Base-by-base conservation (phyloP, 2,113 vertebrate genomes). In the Tringa solitaria region DNA sequence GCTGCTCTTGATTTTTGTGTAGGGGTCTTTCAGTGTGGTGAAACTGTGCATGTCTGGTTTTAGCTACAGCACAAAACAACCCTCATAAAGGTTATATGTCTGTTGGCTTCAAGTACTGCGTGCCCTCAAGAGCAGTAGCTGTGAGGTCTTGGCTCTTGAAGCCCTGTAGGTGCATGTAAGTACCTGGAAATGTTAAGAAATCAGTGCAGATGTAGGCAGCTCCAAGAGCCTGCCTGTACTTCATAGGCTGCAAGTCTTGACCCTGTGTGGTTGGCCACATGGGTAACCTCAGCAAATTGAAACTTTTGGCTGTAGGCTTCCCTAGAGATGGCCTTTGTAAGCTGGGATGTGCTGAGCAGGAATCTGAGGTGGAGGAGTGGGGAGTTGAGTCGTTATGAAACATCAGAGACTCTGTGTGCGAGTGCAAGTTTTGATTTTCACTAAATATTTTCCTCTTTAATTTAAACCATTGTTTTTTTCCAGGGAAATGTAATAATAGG, bases 381-480 rank as follows among this genome's bases (percentile, higher is more conserved):
- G 32, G 54, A 60, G 69, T 0, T 11, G 84, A 43, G 22, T 35
- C 23, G 28, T 64, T 93, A 35, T n/a, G 75, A 41, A 73, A 69
- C 3, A 2, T 89, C 43, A 80, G 45, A 88, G 32, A 54, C 35
- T 45, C 48, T 76, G 32, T 51, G 32, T 39, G 13, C 14, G 18
- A 73, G 21, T 18, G 43, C 61, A 74, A 75, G 15, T 76, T 94
- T 81, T 69, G 32, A 60, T 87, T 87, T 90, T 65, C 41, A 53
- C 46, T 64, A 87, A 88, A 64, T 90, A 72, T 92, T 89, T 96
- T 79, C 27, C 21, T 5, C 23, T 56, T 88, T 84, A 77, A 85
- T 74, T 93, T 72, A 87, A 97, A 85, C 43, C 21, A 28, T 22
- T 95, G 46, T 50, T 37, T 59, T 78, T 51, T 50, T 3, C 67